Evolutionary conservation across 2,113 vertebrate species (phyloP).

Genomic region (Labeo rohita): DNA sequence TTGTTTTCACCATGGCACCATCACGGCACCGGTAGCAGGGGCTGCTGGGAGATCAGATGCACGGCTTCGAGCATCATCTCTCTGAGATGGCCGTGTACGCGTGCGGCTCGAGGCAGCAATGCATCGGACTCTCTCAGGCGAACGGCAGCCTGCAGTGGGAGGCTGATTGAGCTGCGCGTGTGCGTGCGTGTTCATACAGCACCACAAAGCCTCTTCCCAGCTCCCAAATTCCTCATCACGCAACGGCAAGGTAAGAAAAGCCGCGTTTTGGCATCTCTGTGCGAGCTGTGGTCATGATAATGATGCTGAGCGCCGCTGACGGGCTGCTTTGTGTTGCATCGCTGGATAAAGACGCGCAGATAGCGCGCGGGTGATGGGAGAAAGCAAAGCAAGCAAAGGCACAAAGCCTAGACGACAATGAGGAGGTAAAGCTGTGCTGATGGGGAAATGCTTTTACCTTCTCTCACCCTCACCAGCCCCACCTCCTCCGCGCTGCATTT

Average conservation of each 20-base stretch:
- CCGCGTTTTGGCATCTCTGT: constrained; percentile 23
- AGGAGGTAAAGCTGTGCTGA: constrained; percentile 51
- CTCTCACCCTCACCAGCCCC: constrained; percentile 56
- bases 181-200: constrained; percentile 54
- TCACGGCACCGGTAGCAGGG: constrained; percentile 63
- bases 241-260: constrained; percentile 76
- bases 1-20: constrained; percentile 67
- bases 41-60: constrained; percentile 57
- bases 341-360: not conserved
- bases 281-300: not conserved
- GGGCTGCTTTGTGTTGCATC: not conserved
- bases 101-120: constrained; percentile 78
- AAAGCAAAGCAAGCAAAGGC: not conserved
- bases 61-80: constrained; percentile 60
- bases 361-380: constrained; percentile 37
- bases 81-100: constrained; percentile 75
- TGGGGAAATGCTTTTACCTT: constrained; percentile 65
- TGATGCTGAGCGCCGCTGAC: not conserved
- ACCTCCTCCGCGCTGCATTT: not conserved
- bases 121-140: constrained; percentile 78
- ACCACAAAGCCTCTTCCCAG: constrained; percentile 58
- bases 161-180: constrained; percentile 66
- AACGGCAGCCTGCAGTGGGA: constrained; percentile 79
- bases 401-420: constrained; percentile 50
- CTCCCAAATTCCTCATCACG: constrained; percentile 52